Conservation (phyloP, 1,140 invertebrate genomes). For the Lepidurus packardi region DNA sequence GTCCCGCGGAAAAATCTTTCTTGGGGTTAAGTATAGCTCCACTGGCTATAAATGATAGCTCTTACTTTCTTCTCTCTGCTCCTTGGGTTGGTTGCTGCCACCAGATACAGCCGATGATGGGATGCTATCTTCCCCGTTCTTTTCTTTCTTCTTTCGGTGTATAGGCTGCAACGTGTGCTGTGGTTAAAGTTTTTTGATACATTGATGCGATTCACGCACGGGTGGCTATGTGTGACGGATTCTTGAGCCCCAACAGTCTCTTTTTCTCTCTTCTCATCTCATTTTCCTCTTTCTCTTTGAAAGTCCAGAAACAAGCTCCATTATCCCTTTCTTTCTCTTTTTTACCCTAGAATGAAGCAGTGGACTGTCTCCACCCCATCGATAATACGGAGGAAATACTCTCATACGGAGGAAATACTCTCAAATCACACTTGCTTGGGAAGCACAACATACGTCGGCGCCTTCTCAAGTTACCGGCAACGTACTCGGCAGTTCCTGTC, state of each 20-base stretch:
- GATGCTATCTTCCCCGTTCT: not conserved
- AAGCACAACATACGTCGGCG: not conserved
- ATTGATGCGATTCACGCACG: conserved; percentile 14
- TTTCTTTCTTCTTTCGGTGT: not conserved
- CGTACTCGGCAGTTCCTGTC: not conserved
- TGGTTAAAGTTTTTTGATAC: conserved; percentile 9
- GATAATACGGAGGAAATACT: not conserved
- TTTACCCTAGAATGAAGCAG: too few relatives aligned
- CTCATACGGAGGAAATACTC: not conserved
- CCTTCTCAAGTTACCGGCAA: not conserved
- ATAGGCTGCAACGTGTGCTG: not conserved
- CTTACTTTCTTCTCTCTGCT: not conserved
- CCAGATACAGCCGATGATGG: not conserved
- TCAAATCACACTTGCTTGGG: not conserved
- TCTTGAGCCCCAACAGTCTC: not conserved
- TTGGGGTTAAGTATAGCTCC: too few relatives aligned
- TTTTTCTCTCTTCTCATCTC: not conserved
- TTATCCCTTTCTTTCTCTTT: not conserved
- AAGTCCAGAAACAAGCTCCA: not conserved
- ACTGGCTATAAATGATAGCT: not conserved
- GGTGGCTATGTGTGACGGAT: not conserved
- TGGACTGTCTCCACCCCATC: not conserved
- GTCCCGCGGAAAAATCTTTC: too few relatives aligned
- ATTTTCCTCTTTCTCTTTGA: not conserved
- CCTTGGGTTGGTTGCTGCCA: not conserved